Conservation (phyloP, 2,113 vertebrate species). For the Uropsilus gracilis region DNA sequence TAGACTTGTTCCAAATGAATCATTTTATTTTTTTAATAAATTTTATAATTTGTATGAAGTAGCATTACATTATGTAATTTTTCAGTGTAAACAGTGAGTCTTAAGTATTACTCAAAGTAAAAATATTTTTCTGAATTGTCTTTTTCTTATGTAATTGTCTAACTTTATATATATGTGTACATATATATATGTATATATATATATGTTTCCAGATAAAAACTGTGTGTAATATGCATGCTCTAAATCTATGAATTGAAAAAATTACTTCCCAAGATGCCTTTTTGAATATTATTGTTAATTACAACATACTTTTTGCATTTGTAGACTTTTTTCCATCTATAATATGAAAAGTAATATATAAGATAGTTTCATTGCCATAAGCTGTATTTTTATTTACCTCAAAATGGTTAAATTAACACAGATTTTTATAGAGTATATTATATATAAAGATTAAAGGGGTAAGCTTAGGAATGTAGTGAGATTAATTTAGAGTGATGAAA, state of each 20-base stretch:
- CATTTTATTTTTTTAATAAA: not conserved
- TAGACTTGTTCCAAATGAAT: not conserved
- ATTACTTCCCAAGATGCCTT: not conserved
- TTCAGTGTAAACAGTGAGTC: not conserved
- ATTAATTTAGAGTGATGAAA: not conserved
- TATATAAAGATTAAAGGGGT: not conserved
- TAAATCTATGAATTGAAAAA: constrained; percentile 10
- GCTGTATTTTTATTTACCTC: not conserved
- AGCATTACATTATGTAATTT: no score
- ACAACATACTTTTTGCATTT: not conserved
- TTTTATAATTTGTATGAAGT: not conserved
- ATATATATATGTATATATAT: not conserved
- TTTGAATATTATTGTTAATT: not conserved
- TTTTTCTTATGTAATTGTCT: not conserved
- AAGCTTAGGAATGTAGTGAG: not conserved
- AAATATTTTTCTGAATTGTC: not conserved
- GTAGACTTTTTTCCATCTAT: not conserved
- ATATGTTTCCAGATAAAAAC: not conserved
- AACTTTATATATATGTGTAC: not conserved
- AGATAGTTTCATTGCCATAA: not conserved
- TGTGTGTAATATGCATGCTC: not conserved
- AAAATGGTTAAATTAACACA: not conserved
- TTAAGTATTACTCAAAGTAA: not conserved
- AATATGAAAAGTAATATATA: not conserved
- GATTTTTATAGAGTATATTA: not conserved